Evolutionary conservation across 2,797 vertebrate species (phyloP).

Genomic region (Hemitrygon akajei): DNA sequence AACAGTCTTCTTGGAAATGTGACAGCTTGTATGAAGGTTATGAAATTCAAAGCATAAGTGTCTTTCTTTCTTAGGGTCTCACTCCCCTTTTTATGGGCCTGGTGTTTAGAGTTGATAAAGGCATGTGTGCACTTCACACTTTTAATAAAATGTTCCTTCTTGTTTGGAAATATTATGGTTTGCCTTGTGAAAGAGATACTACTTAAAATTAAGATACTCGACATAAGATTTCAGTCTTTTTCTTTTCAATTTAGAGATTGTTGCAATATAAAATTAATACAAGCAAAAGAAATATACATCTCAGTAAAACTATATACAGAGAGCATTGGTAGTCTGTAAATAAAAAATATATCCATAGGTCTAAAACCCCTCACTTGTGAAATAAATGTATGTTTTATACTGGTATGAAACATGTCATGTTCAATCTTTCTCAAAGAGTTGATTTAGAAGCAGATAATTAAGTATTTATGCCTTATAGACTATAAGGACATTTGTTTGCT

Average conservation of each 20-base stretch:
- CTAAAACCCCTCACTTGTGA: conserved; percentile 6
- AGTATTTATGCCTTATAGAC: conserved; percentile 36
- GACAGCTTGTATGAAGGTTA: neutral
- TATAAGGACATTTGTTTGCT: conserved; percentile 35
- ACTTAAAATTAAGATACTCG: neutral
- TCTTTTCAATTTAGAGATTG: neutral
- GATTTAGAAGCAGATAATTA: conserved; percentile 37
- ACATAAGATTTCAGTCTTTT: neutral
- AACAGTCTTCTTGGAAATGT: neutral
- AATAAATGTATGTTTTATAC: conserved; percentile 16
- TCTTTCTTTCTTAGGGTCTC: neutral
- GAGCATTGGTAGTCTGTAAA: neutral
- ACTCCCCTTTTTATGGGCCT: neutral
- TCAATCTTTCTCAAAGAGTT: conserved; percentile 30
- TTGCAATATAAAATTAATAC: neutral
- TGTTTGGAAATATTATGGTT: neutral
- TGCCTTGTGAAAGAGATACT: neutral
- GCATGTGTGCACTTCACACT: neutral
- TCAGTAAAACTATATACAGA: neutral
- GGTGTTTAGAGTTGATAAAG: neutral
- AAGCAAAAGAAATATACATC: neutral
- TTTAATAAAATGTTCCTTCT: neutral
- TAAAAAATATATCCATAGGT: neutral
- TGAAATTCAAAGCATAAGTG: neutral
- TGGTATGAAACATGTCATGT: conserved; percentile 32